phyloP scores from a whole-genome alignment of 1,140 invertebrate genomes.

The Ericerus pela region DNA sequence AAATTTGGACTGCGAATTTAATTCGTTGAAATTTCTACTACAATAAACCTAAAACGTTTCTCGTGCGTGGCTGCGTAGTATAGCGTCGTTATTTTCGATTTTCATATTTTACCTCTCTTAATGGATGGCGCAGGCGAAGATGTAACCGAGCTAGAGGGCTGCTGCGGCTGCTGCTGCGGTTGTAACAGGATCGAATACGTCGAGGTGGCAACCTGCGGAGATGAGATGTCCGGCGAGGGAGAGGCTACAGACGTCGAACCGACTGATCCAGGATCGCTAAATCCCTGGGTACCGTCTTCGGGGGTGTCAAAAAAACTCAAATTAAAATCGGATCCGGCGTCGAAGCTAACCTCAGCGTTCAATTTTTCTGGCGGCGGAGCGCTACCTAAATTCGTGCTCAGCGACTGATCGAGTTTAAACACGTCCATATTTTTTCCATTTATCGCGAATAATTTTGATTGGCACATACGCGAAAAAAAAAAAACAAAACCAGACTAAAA shows the following conservation, averaged over 20 bases:
- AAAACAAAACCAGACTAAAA: too few species aligned
- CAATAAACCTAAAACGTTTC: too few species aligned
- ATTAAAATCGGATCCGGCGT: conserved; percentile 57
- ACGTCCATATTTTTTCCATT: conserved; percentile 38
- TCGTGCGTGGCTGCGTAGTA: too few species aligned
- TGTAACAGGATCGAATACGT: too few species aligned
- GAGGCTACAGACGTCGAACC: conserved; percentile 42
- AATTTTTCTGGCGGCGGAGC: conserved; percentile 37
- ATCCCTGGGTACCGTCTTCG: conserved; percentile 46
- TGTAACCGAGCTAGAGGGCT: neutral
- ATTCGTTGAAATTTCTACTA: too few species aligned
- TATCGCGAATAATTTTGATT: conserved; percentile 3
- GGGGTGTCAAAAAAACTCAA: conserved; percentile 56
- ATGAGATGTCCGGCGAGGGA: conserved; percentile 31
- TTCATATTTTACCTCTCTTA: conserved; percentile 5
- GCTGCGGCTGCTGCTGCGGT: neutral
- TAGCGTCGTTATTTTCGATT: too few species aligned
- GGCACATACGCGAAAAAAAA: conserved; percentile 3
- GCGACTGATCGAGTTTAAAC: conserved; percentile 45
- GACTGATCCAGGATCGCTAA: conserved; percentile 49
- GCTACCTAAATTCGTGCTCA: conserved; percentile 39
- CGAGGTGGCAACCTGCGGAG: conserved; percentile 19
- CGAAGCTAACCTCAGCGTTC: conserved; percentile 49
- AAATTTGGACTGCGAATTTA: too few species aligned
- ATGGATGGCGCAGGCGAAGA: conserved; percentile 17